Base-by-base conservation (phyloP, 2,888 invertebrate genomes). In the Orthosia cruda region DNA sequence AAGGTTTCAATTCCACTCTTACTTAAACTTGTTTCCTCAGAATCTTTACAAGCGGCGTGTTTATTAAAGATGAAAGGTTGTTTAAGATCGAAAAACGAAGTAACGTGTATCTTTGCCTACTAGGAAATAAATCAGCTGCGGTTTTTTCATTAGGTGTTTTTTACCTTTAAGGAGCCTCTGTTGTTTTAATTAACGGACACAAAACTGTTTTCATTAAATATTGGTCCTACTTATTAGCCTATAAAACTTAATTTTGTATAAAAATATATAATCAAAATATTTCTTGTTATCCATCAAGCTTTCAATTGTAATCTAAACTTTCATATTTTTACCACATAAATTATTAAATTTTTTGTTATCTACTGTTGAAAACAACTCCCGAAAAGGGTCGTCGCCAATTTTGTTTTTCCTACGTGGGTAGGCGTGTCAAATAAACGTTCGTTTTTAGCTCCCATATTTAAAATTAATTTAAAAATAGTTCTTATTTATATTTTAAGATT, bases 61-160 rank as follows among this genome's bases (percentile, higher is more conserved):
- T 90, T 92, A 90, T 90, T 89, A 88, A 89, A 89, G 88, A 89
- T 90, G 84, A 92, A 91, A 90, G 86, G 82, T 88, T 84, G 81
- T 84, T 88, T 84, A 83, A 84, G 83, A 83, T 74, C 83, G 72
- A 86, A 86, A 88, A 88, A 77, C 66, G 64, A 70, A 63, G 55
- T 67, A 61, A 54, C 72, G 45, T 74, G 71, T 74, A 23, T 55
- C 58, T 50, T 20, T 16, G 64, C 73, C 47, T 23, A 23, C 23
- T 71, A 12, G 47, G 4, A 13, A 70, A 76, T 49, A 55, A 20
- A 18, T 47, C 13, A 12, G 9, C 20, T 45, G n/a, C 2, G 1
- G 1, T 12, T 40, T 23, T 26, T n/a, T 18, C 16, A 4, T 16
- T 7, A 40, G n/a, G n/a, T n/a, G n/a, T n/a, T n/a, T n/a, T n/a